phyloP scores from a whole-genome alignment of 23 tunicate species.

The Styela clava region DNA sequence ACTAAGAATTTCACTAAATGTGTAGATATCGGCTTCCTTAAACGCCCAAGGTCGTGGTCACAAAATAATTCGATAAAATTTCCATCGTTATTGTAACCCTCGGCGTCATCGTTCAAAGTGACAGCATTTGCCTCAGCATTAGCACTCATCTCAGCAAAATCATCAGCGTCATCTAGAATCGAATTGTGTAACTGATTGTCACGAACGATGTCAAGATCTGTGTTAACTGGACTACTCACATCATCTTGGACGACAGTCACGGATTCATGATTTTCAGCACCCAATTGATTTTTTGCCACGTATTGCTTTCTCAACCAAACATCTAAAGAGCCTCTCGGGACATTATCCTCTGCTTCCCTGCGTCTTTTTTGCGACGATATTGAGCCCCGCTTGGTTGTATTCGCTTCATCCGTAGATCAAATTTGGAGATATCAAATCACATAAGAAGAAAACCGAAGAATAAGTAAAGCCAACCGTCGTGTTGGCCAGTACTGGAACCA shows the following conservation, averaged over 20 bases:
- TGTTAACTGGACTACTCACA: neutral
- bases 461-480: too few species aligned
- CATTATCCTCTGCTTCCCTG: neutral
- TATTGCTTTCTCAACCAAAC: neutral
- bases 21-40: neutral
- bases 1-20: neutral
- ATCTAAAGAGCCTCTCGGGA: neutral
- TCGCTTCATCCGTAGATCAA: too few species aligned
- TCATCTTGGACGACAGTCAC: conserved; percentile 1
- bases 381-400: too few species aligned
- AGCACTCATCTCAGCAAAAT: neutral
- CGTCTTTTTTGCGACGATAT: too few species aligned
- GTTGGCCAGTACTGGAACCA: too few species aligned
- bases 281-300: neutral
- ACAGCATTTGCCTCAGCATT: too few species aligned
- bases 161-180: neutral
- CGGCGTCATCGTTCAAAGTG: conserved; percentile 1
- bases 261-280: neutral
- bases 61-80: neutral
- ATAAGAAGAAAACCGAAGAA: too few species aligned
- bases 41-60: conserved; percentile 5
- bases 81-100: neutral
- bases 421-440: too few species aligned
- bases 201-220: neutral
- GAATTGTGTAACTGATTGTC: neutral